These are phyloP conservation scores for Troides oblongomaculatus DNA, from an alignment of 2,888 invertebrate species.

Conservation along the genomic window DNA sequence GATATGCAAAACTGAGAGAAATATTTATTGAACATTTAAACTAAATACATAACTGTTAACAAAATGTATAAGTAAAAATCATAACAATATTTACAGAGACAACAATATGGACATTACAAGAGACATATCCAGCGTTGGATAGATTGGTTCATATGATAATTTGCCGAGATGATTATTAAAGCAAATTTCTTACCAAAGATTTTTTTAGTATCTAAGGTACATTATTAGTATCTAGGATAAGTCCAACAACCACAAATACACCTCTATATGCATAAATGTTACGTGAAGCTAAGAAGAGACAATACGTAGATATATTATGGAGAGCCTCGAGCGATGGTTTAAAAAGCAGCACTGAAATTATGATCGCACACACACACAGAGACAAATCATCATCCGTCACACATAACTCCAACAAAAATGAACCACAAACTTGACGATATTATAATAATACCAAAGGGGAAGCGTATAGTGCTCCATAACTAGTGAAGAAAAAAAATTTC, in stretches of 20 bases:
- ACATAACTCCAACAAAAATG: constrained; percentile 62
- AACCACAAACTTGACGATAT: constrained; percentile 68
- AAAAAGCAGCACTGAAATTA: constrained; percentile 35
- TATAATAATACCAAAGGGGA: constrained; percentile 72
- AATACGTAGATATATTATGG: constrained; percentile 18
- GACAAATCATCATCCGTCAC: constrained; percentile 70
- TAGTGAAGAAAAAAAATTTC: constrained; percentile 50
- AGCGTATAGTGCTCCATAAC: constrained; percentile 37
- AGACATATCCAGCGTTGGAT: too few species aligned
- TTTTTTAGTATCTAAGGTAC: too few species aligned
- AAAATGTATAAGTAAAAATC: too few species aligned
- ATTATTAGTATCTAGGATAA: too few species aligned
- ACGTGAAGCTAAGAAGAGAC: constrained; percentile 13
- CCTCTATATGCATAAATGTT: too few species aligned
- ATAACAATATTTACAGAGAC: too few species aligned
- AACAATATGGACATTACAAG: too few species aligned
- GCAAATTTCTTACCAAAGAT: too few species aligned
- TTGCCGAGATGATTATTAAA: too few species aligned
- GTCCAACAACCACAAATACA: too few species aligned
- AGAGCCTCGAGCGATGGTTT: constrained; percentile 32
- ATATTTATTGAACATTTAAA: neutral
- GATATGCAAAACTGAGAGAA: constrained; percentile 46
- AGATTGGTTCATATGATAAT: too few species aligned
- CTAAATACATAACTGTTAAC: too few species aligned
- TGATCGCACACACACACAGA: constrained; percentile 32